Percentiles rank a stretch among this genome's conserved stretches.
Conservation (phyloP, 2,888 invertebrate genomes). For the Pammene aurita region DNA sequence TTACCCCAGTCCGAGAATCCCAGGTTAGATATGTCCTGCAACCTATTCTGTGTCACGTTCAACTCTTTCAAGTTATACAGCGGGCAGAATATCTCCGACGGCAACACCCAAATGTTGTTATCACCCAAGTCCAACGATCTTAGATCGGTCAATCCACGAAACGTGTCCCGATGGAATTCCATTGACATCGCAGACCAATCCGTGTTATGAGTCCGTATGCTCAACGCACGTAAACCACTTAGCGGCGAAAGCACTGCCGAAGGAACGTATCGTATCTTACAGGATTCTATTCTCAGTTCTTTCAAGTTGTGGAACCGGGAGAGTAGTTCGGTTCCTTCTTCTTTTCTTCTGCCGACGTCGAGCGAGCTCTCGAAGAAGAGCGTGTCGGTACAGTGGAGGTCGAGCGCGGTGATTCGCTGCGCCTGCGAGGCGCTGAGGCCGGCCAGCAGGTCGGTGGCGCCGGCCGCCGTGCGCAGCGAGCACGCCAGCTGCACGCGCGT, state of each 20-base stretch:
- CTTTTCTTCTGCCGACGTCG: constrained; percentile 82
- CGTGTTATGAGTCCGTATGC: constrained; percentile 89
- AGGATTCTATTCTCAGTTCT: constrained; percentile 88
- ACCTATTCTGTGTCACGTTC: constrained; percentile 89
- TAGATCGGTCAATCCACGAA: constrained; percentile 86
- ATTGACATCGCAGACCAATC: constrained; percentile 92
- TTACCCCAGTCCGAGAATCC: constrained; percentile 89
- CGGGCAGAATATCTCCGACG: constrained; percentile 88
- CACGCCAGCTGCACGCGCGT: constrained; percentile 85
- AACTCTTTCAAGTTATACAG: constrained; percentile 86
- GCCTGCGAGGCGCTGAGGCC: constrained; percentile 85
- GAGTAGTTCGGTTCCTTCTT: constrained; percentile 82
- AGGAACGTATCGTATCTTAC: constrained; percentile 90
- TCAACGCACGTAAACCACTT: constrained; percentile 85
- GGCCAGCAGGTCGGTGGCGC: constrained; percentile 85
- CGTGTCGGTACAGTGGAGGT: constrained; percentile 88
- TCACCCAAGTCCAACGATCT: constrained; percentile 87
- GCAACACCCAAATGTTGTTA: constrained; percentile 90
- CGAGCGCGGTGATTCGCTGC: constrained; percentile 86
- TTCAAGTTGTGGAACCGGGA: constrained; percentile 85
- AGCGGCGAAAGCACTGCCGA: constrained; percentile 87
- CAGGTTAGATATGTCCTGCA: constrained; percentile 89
- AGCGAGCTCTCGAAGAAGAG: constrained; percentile 88
- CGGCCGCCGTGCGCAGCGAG: constrained; percentile 86
- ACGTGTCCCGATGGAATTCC: constrained; percentile 88